Base-by-base conservation (phyloP, 2,113 vertebrate genomes). In the Glaucomys volans region DNA sequence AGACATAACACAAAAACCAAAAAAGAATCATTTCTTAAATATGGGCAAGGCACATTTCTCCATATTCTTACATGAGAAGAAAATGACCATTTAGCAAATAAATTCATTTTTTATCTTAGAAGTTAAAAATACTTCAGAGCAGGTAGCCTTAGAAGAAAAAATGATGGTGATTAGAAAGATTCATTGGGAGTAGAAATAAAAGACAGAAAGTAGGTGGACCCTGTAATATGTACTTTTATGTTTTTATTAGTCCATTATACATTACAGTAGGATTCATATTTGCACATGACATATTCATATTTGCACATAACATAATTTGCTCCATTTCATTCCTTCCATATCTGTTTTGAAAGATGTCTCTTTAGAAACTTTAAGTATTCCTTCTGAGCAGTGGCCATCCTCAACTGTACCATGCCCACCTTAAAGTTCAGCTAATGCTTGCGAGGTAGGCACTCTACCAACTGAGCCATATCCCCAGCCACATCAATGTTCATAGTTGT, bases 21-120 rank as follows among this genome's bases (percentile, higher is more conserved):
- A 87, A 66, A 37, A 62, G 6, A 69, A 69, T 64, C 66, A 80
- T 35, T 54, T 77, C 37, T 35, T 69, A 76, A 40, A 40, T 50
- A 42, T n/a, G 35, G 40, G 16, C 30, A 81, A 66, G 16, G 40
- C 40, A 75, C 44, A 1, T 72, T 76, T 62, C 6, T 11, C 18
- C n/a, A 6, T 35, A 30, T 72, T 94, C 30, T 86, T 69, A 47
- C 11, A 30, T 91, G 28, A 57, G 59, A 40, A 87, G 52, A 35
- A 81, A 80, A 85, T 42, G 17, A 47, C 35, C 7, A 89, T 22
- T 72, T 84, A 54, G 50, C 40, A 92, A 76, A 92, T 50, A 87
- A 79, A 13, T 44, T 72, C 5, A 50, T 37, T 87, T 71, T 87
- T 69, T 52, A 32, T 17, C 32, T 93, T 62, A 80, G 54, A 87